phyloP scores from a whole-genome alignment of 2,888 invertebrate genomes.

The Lysandra coridon region DNA sequence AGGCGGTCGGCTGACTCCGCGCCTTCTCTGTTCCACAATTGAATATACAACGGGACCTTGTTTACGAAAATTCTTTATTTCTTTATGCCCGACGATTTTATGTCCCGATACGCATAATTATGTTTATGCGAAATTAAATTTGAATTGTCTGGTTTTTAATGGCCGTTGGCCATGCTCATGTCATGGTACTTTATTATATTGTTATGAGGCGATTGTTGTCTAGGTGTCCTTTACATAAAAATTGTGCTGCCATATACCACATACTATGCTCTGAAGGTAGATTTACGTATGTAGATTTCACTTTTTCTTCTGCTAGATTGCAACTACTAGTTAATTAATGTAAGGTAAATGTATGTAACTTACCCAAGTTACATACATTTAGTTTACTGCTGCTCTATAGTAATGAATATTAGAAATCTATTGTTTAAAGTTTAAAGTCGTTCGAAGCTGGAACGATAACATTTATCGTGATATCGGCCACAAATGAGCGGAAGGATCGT shows the following conservation, averaged over 20 bases:
- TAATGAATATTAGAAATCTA: background rate
- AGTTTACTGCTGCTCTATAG: background rate
- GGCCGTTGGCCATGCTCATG: background rate
- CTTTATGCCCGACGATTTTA: constrained; percentile 26
- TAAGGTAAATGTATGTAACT: too few species aligned
- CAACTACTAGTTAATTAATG: too few species aligned
- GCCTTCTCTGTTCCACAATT: constrained; percentile 62
- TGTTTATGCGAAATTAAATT: background rate
- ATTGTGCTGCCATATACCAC: background rate
- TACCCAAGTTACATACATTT: background rate
- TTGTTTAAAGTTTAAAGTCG: background rate
- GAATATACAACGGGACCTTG: constrained; percentile 48
- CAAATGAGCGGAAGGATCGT: constrained; percentile 62
- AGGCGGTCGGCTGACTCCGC: constrained; percentile 45
- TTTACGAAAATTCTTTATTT: constrained; percentile 36
- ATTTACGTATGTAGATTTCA: background rate
- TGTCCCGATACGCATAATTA: background rate
- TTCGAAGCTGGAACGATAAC: constrained; percentile 45
- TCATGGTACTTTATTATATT: background rate
- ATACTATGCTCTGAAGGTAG: background rate
- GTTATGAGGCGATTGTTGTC: background rate
- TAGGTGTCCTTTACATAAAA: background rate
- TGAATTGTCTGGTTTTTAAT: background rate
- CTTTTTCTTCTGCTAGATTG: background rate
- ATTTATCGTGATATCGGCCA: constrained; percentile 52